Conservation (phyloP, 1,140 invertebrate genomes). For the Pemphigus obesinymphae region DNA sequence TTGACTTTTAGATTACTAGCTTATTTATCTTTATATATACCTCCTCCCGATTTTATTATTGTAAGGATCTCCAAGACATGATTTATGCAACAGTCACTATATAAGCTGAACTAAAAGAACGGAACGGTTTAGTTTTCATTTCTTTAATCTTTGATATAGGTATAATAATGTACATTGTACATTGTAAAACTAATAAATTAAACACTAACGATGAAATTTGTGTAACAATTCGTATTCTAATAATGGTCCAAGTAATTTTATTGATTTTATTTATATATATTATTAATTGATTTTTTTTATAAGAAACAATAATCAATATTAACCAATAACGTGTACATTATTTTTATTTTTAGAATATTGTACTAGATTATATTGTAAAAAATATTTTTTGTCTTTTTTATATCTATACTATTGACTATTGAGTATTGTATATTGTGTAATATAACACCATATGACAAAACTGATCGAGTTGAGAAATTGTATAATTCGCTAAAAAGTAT, state of each 20-base stretch:
- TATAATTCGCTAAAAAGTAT: too few species aligned
- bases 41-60: slow-evolving; percentile 26
- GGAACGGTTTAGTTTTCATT: neutral
- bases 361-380: too few species aligned
- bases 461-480: too few species aligned
- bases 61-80: slow-evolving; percentile 18
- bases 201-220: neutral
- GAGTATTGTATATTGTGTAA: too few species aligned
- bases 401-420: too few species aligned
- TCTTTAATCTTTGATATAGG: slow-evolving; percentile 7
- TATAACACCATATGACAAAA: too few species aligned
- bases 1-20: slow-evolving; percentile 39
- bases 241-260: neutral
- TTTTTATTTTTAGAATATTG: neutral
- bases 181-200: neutral
- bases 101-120: slow-evolving; percentile 3
- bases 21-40: slow-evolving; percentile 20
- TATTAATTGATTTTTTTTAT: neutral
- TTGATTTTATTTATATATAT: too few species aligned
- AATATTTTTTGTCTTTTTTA: neutral
- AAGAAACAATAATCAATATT: neutral
- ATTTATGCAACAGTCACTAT: slow-evolving; percentile 17
- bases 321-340: neutral
- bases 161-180: too few species aligned
- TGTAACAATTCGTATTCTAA: too few species aligned